These are phyloP conservation scores for Himalopsyche anomala DNA, from an alignment of 2,888 invertebrate genomes.

Conservation along the genomic window DNA sequence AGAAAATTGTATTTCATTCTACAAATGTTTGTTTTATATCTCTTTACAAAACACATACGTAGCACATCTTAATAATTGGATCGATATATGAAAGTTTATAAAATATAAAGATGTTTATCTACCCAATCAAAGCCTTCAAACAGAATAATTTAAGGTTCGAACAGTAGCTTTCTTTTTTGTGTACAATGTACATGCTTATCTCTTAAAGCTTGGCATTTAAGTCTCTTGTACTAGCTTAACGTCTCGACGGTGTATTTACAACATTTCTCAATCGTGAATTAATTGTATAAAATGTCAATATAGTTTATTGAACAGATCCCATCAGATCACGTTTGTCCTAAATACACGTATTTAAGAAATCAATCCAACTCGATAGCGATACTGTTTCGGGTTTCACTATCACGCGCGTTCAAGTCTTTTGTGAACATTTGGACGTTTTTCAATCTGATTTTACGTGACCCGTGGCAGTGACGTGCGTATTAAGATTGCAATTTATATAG, in stretches of 20 bases:
- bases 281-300: neutral
- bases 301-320: constrained; percentile 1
- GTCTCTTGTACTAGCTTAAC: neutral
- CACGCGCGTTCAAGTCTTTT: constrained; percentile 31
- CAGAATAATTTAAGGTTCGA: neutral
- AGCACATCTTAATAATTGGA: too few relatives aligned
- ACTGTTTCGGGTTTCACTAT: neutral
- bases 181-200: neutral
- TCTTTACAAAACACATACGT: too few relatives aligned
- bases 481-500: neutral
- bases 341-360: constrained; percentile 20
- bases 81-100: too few relatives aligned
- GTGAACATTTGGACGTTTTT: constrained; percentile 9
- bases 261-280: neutral
- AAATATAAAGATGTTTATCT: too few relatives aligned
- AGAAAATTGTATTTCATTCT: too few relatives aligned
- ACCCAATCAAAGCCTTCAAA: too few relatives aligned
- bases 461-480: neutral
- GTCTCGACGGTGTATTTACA: neutral
- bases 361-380: neutral
- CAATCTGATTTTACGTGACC: constrained; percentile 1
- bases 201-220: neutral
- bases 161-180: constrained; percentile 20
- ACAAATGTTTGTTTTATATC: too few relatives aligned
- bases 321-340: constrained; percentile 23